These are phyloP conservation scores for Notospermus geniculatus DNA, from an alignment of 1,140 invertebrate species.

Conservation along the genomic window DNA sequence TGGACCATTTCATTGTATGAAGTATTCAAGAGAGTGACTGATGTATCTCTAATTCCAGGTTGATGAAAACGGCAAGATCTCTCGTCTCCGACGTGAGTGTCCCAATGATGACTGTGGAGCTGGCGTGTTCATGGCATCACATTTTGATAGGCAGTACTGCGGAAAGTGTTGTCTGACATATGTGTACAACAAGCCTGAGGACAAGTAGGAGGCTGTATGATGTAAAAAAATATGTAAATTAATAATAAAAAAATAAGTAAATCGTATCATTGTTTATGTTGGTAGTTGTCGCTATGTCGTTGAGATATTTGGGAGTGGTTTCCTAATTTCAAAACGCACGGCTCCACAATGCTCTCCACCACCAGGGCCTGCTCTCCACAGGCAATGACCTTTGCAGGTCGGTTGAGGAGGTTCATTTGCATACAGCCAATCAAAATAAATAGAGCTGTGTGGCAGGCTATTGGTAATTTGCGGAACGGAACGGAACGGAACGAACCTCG, in stretches of 20 bases:
- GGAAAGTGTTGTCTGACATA: constrained; percentile 97
- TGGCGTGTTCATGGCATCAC: constrained; percentile 99
- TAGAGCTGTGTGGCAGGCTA: too few relatives aligned
- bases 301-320: too few relatives aligned
- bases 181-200: constrained; percentile 79
- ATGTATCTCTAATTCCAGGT: constrained; percentile 67
- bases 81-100: constrained; percentile 90
- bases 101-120: constrained; percentile 94
- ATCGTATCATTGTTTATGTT: neutral
- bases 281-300: too few relatives aligned
- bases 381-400: too few relatives aligned
- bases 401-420: too few relatives aligned
- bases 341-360: too few relatives aligned
- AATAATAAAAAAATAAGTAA: constrained; percentile 5
- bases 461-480: too few relatives aligned
- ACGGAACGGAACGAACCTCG: too few relatives aligned
- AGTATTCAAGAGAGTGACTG: constrained; percentile 20
- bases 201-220: constrained; percentile 19
- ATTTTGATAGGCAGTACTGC: constrained; percentile 98
- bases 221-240: neutral
- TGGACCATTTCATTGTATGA: too few relatives aligned
- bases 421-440: too few relatives aligned
- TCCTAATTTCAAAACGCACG: too few relatives aligned
- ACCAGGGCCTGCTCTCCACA: too few relatives aligned
- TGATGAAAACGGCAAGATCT: constrained; percentile 98